Conservation (phyloP, 2,113 vertebrate genomes). For the Peucedramus taeniatus region DNA sequence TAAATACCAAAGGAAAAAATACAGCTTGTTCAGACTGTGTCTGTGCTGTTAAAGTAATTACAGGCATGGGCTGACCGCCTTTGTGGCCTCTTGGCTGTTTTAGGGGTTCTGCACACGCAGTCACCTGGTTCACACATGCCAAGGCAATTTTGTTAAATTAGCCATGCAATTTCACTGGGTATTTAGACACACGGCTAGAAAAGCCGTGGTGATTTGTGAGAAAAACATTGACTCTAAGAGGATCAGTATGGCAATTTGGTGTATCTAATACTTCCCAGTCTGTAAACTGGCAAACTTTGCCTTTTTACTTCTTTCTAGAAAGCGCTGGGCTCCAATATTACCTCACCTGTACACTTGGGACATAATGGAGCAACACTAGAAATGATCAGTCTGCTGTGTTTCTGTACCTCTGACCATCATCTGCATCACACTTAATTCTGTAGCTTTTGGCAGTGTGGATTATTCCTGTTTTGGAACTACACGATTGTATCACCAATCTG, state of each 20-base stretch:
- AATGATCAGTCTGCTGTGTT: neutral
- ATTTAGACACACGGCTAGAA: neutral
- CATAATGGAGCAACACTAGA: neutral
- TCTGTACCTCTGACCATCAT: neutral
- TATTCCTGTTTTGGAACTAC: conserved; percentile 24
- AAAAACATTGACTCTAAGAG: neutral
- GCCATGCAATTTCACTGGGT: neutral
- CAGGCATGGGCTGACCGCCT: neutral
- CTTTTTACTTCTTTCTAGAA: neutral
- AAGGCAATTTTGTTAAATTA: neutral
- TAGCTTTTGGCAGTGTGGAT: conserved; percentile 19
- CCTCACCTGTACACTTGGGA: neutral
- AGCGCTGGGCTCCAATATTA: neutral
- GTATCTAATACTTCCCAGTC: neutral
- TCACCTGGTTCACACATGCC: neutral
- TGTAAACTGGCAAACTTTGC: neutral
- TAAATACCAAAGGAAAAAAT: neutral
- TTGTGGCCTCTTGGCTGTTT: neutral
- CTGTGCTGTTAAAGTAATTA: neutral
- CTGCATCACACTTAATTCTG: neutral
- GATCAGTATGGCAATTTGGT: neutral
- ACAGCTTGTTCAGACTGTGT: neutral
- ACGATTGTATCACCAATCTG: neutral
- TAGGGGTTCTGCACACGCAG: neutral
- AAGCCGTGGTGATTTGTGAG: neutral